A percentile compares a stretch with the other conserved stretches of the same genome.
phyloP scores from a whole-genome alignment of 2,888 invertebrate genomes.

The Cheiracanthium punctorium region DNA sequence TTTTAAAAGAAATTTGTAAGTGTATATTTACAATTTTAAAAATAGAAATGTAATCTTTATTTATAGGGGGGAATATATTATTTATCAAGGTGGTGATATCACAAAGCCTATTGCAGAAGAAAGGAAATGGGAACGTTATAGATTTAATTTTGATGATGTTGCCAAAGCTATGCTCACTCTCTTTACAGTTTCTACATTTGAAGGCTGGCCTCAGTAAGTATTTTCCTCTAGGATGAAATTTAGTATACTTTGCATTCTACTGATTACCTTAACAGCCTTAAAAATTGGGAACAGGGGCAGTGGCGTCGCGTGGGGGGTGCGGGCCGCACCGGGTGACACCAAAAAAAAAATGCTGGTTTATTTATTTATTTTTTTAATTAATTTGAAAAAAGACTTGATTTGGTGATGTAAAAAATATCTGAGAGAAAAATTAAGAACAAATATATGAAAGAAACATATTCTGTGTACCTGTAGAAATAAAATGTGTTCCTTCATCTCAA shows the following conservation, averaged over 20 bases:
- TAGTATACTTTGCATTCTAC: background rate
- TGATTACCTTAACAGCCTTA: too few relatives aligned
- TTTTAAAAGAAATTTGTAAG: background rate
- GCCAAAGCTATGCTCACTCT: slow-evolving; percentile 98
- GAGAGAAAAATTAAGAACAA: too few relatives aligned
- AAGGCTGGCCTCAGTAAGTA: slow-evolving; percentile 97
- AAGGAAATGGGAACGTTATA: slow-evolving; percentile 89
- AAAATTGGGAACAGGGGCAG: too few relatives aligned
- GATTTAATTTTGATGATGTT: slow-evolving; percentile 99
- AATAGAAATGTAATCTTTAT: background rate
- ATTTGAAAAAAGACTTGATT: too few relatives aligned
- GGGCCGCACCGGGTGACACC: too few relatives aligned
- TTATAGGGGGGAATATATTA: slow-evolving; percentile 92
- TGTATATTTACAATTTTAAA: background rate
- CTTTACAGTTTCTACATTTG: slow-evolving; percentile 99
- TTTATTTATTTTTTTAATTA: too few relatives aligned
- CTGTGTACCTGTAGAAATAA: too few relatives aligned
- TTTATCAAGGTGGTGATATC: slow-evolving; percentile 92
- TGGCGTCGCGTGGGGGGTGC: too few relatives aligned
- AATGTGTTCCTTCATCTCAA: too few relatives aligned
- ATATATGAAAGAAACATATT: too few relatives aligned
- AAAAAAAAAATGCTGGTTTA: too few relatives aligned
- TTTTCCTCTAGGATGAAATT: background rate
- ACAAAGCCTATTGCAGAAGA: slow-evolving; percentile 83
- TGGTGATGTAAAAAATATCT: too few relatives aligned